Base-by-base conservation (phyloP, 2,888 invertebrate species). In the Habroteleia sp. region DNA sequence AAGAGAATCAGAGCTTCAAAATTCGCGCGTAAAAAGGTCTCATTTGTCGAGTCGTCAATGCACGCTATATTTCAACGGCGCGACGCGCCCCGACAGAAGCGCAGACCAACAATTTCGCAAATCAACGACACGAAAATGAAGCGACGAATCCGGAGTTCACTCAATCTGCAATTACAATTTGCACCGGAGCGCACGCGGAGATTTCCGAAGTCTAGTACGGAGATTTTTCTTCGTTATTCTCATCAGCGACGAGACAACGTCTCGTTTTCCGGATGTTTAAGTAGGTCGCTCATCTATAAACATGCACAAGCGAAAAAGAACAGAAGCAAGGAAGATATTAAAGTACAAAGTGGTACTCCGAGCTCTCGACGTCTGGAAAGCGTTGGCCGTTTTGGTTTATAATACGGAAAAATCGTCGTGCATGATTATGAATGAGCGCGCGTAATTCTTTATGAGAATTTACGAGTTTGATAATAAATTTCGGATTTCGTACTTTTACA, bases 211-310 rank as follows among this genome's bases (percentile, higher is more conserved):
- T 58, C 50, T 25, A 56, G 41, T 41, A 62, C 42, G 39, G 48
- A 52, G 56, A 76, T 76, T 73, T 66, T 73, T 76, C 68, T 58
- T 63, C 60, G 65, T 75, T 71, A 65, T 66, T 71, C 60, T 68
- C 73, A 54, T 73, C 69, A 58, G 39, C 50, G 60, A 54, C 52
- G 58, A 66, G 72, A 72, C 72, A 66, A 44, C 66, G 68, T 73
- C 68, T 65, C 68, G 56, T 74, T 74, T 76, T 65, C 69, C 69
- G 76, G 69, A 65, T 54, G 62, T 65, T 69, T 73, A 76, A 76
- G 60, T 76, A 65, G 73, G 69, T 73, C 76, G 73, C 69, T 76
- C 73, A 76, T 76, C 73, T 73, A 76, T 65, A 76, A 76, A 76
- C 76, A 73, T 73, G 76, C 65, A 48, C 60, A 69, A 65, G 48